These are phyloP conservation scores for Podotricha telesiphe DNA, from an alignment of 2,888 invertebrate species.

Conservation along the genomic window DNA sequence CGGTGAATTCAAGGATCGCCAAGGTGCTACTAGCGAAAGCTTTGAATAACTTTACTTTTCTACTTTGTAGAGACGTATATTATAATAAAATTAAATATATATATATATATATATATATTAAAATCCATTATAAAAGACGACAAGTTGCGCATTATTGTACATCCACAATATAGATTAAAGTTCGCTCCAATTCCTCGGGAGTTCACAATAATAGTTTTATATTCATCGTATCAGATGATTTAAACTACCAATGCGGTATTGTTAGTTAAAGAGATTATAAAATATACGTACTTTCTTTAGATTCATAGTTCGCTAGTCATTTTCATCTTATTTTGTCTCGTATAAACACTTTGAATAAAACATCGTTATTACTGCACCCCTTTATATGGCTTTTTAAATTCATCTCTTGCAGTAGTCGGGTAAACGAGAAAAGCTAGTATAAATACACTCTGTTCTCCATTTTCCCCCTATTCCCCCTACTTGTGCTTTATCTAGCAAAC, in stretches of 20 bases:
- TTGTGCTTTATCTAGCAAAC: too few relatives aligned
- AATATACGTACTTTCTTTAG: not conserved
- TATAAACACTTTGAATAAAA: not conserved
- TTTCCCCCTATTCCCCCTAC: not conserved
- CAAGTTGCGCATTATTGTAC: conserved; percentile 12
- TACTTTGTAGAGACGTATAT: not conserved
- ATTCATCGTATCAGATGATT: conserved; percentile 10
- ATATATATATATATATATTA: not conserved
- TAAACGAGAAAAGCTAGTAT: not conserved
- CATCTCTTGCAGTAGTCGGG: not conserved
- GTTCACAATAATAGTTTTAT: conserved; percentile 19
- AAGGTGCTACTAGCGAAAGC: too few relatives aligned
- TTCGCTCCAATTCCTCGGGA: conserved; percentile 18
- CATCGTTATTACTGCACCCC: conserved; percentile 28
- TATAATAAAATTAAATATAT: not conserved
- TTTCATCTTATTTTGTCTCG: not conserved
- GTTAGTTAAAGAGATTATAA: conserved; percentile 4
- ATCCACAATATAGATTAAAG: conserved; percentile 13
- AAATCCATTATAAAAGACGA: conserved; percentile 4
- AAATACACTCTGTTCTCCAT: not conserved
- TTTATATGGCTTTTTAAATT: not conserved
- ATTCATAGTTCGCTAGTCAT: not conserved
- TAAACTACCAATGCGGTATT: conserved; percentile 3
- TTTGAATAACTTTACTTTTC: not conserved
- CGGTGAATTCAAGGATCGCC: too few relatives aligned